phyloP scores from a whole-genome alignment of 1,140 invertebrate species.

The Druon quercuslanigerum region DNA sequence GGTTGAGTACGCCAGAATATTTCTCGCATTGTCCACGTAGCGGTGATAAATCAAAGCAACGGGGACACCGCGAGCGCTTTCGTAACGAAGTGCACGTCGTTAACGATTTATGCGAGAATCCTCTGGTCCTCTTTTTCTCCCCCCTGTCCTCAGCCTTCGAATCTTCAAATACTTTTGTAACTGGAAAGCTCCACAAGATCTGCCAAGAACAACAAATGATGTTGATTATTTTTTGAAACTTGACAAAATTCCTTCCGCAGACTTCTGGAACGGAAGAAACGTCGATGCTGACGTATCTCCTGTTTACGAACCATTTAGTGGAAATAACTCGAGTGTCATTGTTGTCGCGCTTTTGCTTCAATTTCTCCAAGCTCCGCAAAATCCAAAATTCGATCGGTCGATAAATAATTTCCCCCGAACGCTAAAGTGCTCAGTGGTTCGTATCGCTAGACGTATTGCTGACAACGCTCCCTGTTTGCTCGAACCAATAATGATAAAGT shows the following conservation, averaged over 20 bases:
- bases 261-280: neutral
- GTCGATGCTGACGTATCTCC: neutral
- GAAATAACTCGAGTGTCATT: conserved; percentile 9
- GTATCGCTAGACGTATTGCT: conserved; percentile 12
- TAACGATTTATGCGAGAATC: conserved; percentile 65
- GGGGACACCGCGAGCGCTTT: conserved; percentile 27
- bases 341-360: neutral
- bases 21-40: conserved; percentile 69
- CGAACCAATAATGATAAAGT: too few relatives aligned
- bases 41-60: conserved; percentile 62
- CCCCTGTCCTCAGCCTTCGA: neutral
- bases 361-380: neutral
- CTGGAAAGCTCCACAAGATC: conserved; percentile 9
- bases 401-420: conserved; percentile 52
- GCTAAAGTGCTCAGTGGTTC: neutral
- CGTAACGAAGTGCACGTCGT: conserved; percentile 52
- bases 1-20: conserved; percentile 64
- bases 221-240: too few relatives aligned
- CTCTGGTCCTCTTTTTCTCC: conserved; percentile 45
- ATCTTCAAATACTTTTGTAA: conserved; percentile 3
- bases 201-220: conserved; percentile 1
- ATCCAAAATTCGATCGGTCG: conserved; percentile 44
- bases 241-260: neutral
- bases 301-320: neutral
- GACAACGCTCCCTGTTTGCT: conserved; percentile 42